Percentiles rank a stretch among this genome's conserved stretches.
These are phyloP conservation scores for Allobates femoralis DNA, from an alignment of 2,797 vertebrate species.

Conservation along the genomic window DNA sequence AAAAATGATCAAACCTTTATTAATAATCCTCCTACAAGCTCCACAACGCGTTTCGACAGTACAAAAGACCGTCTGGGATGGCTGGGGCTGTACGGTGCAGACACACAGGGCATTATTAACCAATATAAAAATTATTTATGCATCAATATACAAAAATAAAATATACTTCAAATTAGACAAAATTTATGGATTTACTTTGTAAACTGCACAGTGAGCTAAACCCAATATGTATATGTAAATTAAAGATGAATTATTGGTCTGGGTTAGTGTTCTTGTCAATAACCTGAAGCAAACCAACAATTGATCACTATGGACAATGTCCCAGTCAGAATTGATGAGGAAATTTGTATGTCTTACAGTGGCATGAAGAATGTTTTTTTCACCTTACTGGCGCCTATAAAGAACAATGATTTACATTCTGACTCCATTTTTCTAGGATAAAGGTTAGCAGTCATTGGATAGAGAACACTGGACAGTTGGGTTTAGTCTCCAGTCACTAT, in stretches of 20 bases:
- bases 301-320: not conserved
- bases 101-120: too few relatives aligned
- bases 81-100: too few relatives aligned
- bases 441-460: slow-evolving; percentile 38
- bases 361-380: slow-evolving; percentile 20
- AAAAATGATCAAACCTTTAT: too few relatives aligned
- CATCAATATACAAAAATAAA: not conserved
- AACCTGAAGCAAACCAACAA: not conserved
- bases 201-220: too few relatives aligned
- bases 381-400: slow-evolving; percentile 37
- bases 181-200: too few relatives aligned
- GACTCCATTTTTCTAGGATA: slow-evolving; percentile 8
- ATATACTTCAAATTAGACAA: not conserved
- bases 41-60: too few relatives aligned
- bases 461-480: slow-evolving; percentile 13
- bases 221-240: not conserved
- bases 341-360: not conserved
- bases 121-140: not conserved
- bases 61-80: too few relatives aligned
- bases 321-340: not conserved
- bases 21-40: too few relatives aligned
- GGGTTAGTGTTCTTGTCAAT: not conserved
- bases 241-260: not conserved
- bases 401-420: slow-evolving; percentile 40
- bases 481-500: slow-evolving; percentile 41